These are phyloP conservation scores for Datnioides undecimradiatus DNA, from an alignment of 2,113 vertebrate species.

Conservation along the genomic window DNA sequence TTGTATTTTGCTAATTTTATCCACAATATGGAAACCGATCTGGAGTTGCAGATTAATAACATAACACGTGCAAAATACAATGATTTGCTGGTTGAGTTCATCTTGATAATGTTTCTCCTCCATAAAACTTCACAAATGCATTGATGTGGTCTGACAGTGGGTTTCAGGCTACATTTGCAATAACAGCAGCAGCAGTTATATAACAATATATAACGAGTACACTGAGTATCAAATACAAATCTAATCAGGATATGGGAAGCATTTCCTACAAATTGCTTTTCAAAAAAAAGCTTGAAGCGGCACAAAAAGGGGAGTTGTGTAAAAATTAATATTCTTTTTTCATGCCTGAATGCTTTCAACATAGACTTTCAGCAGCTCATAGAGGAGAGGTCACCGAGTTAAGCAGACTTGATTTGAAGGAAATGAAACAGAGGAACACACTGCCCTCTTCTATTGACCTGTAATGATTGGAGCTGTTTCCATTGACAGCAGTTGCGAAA, in stretches of 20 bases:
- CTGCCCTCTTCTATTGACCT: slow-evolving; percentile 25
- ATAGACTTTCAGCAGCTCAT: background rate
- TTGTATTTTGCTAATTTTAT: background rate
- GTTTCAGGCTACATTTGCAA: slow-evolving; percentile 26
- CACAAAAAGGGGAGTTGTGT: background rate
- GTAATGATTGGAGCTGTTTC: slow-evolving; percentile 9
- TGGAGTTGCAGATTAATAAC: background rate
- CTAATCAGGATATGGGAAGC: background rate
- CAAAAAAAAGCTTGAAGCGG: background rate
- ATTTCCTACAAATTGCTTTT: background rate
- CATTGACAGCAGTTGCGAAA: slow-evolving; percentile 13
- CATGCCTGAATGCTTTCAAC: background rate
- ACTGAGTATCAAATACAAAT: background rate
- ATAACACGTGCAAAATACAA: background rate
- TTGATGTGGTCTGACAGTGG: slow-evolving; percentile 1
- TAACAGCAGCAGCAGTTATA: slow-evolving; percentile 15
- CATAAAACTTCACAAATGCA: too few relatives aligned
- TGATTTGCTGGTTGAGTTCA: background rate
- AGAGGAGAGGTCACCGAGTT: slow-evolving; percentile 2
- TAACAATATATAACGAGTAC: background rate
- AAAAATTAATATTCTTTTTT: background rate
- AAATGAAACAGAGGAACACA: slow-evolving; percentile 14
- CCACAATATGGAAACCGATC: background rate
- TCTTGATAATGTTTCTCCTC: background rate
- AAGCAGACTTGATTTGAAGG: slow-evolving; percentile 4